phyloP scores from a whole-genome alignment of 2,113 vertebrate genomes.

The Polypterus bichir region DNA sequence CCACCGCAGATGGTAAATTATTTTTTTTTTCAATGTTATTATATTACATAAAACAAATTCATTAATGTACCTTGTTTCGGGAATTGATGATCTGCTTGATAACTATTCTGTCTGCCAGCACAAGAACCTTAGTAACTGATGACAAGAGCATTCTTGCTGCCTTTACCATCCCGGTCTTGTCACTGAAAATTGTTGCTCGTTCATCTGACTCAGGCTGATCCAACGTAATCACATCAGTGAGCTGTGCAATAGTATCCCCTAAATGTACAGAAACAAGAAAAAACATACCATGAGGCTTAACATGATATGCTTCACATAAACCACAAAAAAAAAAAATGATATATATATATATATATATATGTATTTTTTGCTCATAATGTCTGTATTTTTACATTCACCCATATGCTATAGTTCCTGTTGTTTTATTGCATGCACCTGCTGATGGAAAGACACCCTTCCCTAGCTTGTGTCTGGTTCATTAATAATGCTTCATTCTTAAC shows the following conservation, averaged over 20 bases:
- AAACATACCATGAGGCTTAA: slow-evolving; percentile 4
- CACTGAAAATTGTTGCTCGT: slow-evolving; percentile 71
- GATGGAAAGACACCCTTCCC: too few relatives aligned
- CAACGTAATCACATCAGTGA: slow-evolving; percentile 64
- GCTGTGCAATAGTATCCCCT: slow-evolving; percentile 88
- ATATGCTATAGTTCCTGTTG: too few relatives aligned
- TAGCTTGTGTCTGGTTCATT: too few relatives aligned
- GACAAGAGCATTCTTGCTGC: slow-evolving; percentile 87
- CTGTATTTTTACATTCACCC: too few relatives aligned
- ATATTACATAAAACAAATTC: too few relatives aligned
- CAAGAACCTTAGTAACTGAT: slow-evolving; percentile 90
- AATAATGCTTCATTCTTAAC: too few relatives aligned
- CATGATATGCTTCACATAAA: background rate
- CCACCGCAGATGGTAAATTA: too few relatives aligned
- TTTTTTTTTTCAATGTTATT: too few relatives aligned
- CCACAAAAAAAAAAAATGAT: background rate
- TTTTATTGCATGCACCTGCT: too few relatives aligned
- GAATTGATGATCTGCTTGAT: slow-evolving; percentile 95
- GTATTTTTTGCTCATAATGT: too few relatives aligned
- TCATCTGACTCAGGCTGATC: slow-evolving; percentile 54
- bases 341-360: too few relatives aligned
- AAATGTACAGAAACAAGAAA: slow-evolving; percentile 5
- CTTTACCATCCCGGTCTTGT: slow-evolving; percentile 84
- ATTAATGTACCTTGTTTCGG: slow-evolving; percentile 74
- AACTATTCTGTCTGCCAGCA: slow-evolving; percentile 88